These are phyloP conservation scores for Sebastes nivosus DNA, from an alignment of 2,797 vertebrate genomes.

Conservation along the genomic window DNA sequence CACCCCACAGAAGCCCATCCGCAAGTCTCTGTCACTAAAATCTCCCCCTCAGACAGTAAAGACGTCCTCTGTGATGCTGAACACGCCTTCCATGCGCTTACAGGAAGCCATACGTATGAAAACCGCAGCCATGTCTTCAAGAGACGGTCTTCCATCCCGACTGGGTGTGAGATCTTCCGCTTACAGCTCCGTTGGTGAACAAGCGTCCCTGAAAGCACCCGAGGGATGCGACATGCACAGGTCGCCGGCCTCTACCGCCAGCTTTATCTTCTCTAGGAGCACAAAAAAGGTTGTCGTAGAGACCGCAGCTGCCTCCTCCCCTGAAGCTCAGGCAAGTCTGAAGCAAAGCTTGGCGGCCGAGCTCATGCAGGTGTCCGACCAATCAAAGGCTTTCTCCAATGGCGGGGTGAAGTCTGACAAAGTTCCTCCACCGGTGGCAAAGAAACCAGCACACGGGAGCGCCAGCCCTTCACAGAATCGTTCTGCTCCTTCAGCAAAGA, in stretches of 20 bases:
- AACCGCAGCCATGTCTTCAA: constrained; percentile 85
- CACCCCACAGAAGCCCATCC: constrained; percentile 90
- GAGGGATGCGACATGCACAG: constrained; percentile 77
- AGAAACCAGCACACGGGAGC: constrained; percentile 84
- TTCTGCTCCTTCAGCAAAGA: constrained; percentile 47
- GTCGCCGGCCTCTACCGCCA: constrained; percentile 91
- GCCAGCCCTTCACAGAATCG: constrained; percentile 54
- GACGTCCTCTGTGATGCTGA: constrained; percentile 66
- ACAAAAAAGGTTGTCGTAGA: constrained; percentile 91
- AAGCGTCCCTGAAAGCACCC: constrained; percentile 49
- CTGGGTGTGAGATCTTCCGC: constrained; percentile 60
- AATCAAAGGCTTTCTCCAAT: constrained; percentile 71
- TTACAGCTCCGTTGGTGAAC: constrained; percentile 47
- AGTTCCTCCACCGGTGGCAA: constrained; percentile 93
- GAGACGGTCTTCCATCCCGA: constrained; percentile 70
- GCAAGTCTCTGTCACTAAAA: constrained; percentile 87
- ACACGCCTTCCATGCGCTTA: constrained; percentile 82
- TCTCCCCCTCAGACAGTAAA: constrained; percentile 70
- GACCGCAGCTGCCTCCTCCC: constrained; percentile 72
- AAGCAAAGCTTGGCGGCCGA: constrained; percentile 89
- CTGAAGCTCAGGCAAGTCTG: constrained; percentile 85
- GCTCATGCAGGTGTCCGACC: constrained; percentile 87
- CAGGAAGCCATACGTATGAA: constrained; percentile 91
- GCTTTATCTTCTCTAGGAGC: constrained; percentile 95
- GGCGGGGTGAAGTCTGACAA: constrained; percentile 82